Evolutionary conservation across 2,797 vertebrate species (phyloP).

Genomic region (Ceyx erithaca): DNA sequence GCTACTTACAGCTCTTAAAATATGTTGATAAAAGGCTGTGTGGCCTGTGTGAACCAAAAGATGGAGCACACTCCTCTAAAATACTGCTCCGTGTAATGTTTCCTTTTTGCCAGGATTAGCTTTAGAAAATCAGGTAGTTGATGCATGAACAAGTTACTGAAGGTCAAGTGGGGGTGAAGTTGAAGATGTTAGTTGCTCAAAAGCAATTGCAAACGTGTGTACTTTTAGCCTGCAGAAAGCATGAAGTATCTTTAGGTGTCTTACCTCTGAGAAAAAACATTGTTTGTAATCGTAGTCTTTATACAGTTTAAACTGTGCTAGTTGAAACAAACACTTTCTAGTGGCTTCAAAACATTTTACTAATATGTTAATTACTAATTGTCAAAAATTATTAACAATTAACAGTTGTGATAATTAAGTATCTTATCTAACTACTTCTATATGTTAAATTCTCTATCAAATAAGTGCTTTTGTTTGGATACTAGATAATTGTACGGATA

Average conservation of each 20-base stretch:
- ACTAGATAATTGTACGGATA: neutral
- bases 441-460: neutral
- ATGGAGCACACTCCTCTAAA: slow-evolving; percentile 68
- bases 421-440: neutral
- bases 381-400: neutral
- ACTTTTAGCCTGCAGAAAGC: neutral
- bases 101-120: neutral
- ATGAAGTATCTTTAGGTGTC: neutral
- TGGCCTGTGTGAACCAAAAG: slow-evolving; percentile 63
- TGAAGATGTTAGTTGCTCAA: slow-evolving; percentile 3
- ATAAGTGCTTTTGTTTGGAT: neutral
- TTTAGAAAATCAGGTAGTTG: neutral
- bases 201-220: neutral
- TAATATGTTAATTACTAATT: neutral
- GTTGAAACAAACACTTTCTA: neutral
- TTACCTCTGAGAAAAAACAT: neutral
- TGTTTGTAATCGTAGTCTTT: neutral
- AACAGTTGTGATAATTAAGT: neutral
- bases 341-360: neutral
- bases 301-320: neutral
- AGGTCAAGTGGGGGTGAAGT: slow-evolving; percentile 8
- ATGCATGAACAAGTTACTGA: slow-evolving; percentile 9
- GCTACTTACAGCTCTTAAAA: slow-evolving; percentile 6
- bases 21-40: slow-evolving; percentile 49
- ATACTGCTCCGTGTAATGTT: neutral